Percentiles rank a stretch among this genome's conserved stretches.
Evolutionary conservation across 2,797 vertebrate species (phyloP).

Genomic region (Smutsia temminckii): DNA sequence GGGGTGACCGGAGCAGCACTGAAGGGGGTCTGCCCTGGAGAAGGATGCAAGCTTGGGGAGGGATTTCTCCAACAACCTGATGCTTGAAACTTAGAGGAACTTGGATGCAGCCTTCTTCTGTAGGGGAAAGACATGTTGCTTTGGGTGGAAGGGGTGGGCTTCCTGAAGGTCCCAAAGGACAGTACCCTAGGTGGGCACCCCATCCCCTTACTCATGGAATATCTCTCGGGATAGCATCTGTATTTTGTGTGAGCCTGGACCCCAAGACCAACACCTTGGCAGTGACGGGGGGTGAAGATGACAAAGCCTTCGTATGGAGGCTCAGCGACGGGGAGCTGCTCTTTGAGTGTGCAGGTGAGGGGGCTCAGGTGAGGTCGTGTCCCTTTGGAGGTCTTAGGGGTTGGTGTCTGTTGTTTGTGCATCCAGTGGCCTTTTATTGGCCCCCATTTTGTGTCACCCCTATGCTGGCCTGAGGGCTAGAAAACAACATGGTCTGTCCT

Average conservation of each 20-base stretch:
- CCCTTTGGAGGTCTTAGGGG: not conserved
- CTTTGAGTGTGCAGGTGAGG: conserved; percentile 93
- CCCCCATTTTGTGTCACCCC: not conserved
- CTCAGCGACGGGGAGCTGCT: conserved; percentile 93
- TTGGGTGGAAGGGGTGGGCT: not conserved
- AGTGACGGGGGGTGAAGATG: conserved; percentile 95
- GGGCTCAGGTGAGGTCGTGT: accelerated
- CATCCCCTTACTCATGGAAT: not conserved
- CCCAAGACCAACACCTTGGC: conserved; percentile 92
- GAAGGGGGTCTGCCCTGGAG: not conserved
- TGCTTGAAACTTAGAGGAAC: not conserved
- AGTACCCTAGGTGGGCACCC: not conserved
- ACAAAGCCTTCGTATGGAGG: conserved; percentile 95
- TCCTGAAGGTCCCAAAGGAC: not conserved
- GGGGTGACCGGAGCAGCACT: not conserved
- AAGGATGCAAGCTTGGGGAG: not conserved
- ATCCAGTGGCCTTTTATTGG: not conserved
- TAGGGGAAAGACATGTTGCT: not conserved
- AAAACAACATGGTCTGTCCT: not conserved
- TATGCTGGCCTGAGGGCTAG: not conserved
- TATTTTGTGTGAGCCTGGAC: conserved; percentile 96
- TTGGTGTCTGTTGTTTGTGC: not conserved
- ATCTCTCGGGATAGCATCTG: conserved; percentile 87
- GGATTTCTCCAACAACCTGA: not conserved
- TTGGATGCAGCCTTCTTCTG: not conserved